Conservation (phyloP, 2,113 vertebrate genomes). For the Argyrosomus japonicus region DNA sequence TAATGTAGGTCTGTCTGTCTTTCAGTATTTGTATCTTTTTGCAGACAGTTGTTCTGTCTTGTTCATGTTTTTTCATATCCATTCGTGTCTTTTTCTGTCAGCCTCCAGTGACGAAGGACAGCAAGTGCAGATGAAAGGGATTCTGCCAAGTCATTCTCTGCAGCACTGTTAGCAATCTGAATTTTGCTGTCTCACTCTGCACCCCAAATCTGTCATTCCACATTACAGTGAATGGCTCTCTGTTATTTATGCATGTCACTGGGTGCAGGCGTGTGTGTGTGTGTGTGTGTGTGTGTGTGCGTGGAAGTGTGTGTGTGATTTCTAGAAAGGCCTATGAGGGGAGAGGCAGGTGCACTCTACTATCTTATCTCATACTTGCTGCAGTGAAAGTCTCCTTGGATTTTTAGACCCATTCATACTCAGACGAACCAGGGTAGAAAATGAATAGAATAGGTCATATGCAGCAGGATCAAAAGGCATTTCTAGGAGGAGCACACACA, state of each 20-base stretch:
- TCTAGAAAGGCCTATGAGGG: constrained; percentile 20
- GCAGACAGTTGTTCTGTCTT: constrained; percentile 11
- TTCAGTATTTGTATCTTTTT: constrained; percentile 16
- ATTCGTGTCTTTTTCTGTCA: constrained; percentile 21
- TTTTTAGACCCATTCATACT: constrained; percentile 30
- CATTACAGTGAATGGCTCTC: constrained; percentile 48
- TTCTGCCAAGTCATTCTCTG: constrained; percentile 70
- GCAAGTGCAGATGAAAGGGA: constrained; percentile 39
- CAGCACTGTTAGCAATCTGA: constrained; percentile 44
- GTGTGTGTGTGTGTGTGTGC: constrained; percentile 20
- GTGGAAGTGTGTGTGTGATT: constrained; percentile 1
- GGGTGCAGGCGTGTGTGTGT: constrained; percentile 17
- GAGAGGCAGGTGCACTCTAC: constrained; percentile 45
- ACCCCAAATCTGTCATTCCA: constrained; percentile 71
- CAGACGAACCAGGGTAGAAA: not conserved
- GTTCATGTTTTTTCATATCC: not conserved
- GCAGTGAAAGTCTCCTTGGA: constrained; percentile 63
- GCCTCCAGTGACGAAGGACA: constrained; percentile 23
- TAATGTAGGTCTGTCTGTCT: not conserved
- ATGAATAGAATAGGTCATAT: not conserved
- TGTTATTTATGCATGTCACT: constrained; percentile 34
- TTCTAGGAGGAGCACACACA: not conserved
- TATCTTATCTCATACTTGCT: constrained; percentile 52
- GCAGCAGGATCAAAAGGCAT: not conserved
- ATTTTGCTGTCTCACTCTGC: constrained; percentile 73